These are phyloP conservation scores for Daboia siamensis DNA, from an alignment of 2,113 vertebrate genomes.

Conservation along the genomic window DNA sequence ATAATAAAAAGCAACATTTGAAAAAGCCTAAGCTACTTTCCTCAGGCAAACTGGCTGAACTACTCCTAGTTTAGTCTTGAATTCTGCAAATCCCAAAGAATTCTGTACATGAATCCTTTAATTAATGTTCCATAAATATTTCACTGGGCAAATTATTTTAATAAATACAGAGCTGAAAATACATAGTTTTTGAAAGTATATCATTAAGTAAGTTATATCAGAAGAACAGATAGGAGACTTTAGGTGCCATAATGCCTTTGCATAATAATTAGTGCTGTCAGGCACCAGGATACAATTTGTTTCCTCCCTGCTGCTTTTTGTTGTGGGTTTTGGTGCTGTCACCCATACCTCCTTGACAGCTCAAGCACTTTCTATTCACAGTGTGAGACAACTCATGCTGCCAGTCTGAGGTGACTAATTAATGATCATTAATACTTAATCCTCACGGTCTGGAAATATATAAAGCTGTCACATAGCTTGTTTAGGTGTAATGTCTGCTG, in stretches of 20 bases:
- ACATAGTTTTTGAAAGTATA: background rate
- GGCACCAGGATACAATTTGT: background rate
- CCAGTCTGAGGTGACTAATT: background rate
- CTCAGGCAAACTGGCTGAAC: background rate
- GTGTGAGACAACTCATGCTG: background rate
- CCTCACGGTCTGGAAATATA: background rate
- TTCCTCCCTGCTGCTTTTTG: background rate
- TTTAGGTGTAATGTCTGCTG: background rate
- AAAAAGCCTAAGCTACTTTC: background rate
- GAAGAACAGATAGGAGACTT: background rate
- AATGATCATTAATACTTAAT: background rate
- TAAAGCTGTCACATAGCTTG: background rate
- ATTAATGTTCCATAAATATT: background rate
- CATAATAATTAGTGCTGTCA: background rate
- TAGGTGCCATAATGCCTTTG: background rate
- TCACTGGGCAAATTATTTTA: background rate
- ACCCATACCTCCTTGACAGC: background rate
- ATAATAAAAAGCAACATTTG: background rate
- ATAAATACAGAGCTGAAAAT: background rate
- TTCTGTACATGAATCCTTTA: background rate
- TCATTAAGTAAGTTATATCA: background rate
- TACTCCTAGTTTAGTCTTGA: background rate
- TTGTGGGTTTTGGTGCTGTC: background rate
- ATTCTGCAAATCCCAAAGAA: background rate
- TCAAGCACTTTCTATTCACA: background rate